Conservation (phyloP, 1,140 invertebrate genomes). For the Cherax destructor region DNA sequence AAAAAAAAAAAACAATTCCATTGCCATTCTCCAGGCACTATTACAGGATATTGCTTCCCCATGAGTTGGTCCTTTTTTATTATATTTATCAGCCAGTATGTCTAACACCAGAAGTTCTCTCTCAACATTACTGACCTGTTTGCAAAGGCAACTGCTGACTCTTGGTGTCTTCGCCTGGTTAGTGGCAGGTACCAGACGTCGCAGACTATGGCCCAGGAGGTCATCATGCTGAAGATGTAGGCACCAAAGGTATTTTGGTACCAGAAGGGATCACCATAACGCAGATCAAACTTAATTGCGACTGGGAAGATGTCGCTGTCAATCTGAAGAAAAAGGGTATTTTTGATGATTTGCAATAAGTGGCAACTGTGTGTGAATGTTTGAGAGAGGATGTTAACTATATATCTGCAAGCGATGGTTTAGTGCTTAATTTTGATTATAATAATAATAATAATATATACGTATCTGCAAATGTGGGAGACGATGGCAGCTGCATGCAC, state of each 20-base stretch:
- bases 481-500: too few species aligned
- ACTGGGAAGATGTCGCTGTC: slow-evolving; percentile 89
- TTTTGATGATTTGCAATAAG: not conserved
- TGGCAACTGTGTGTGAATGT: not conserved
- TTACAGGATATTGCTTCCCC: too few species aligned
- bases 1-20: too few species aligned
- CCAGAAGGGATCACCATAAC: slow-evolving; percentile 99
- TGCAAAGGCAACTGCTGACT: slow-evolving; percentile 94
- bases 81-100: too few species aligned
- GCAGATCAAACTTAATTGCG: slow-evolving; percentile 90
- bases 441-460: too few species aligned
- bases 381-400: not conserved
- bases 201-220: slow-evolving; percentile 98
- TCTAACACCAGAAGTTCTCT: too few species aligned
- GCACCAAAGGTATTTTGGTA: slow-evolving; percentile 93
- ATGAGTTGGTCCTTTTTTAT: too few species aligned
- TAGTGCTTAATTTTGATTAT: too few species aligned
- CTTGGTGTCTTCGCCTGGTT: slow-evolving; percentile 86
- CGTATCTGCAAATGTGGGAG: too few species aligned
- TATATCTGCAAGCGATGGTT: too few species aligned
- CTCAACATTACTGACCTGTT: slow-evolving; percentile 77
- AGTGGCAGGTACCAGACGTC: slow-evolving; percentile 99
- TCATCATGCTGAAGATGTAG: slow-evolving; percentile 99
- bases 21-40: too few species aligned
- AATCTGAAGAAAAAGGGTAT: slow-evolving; percentile 30